Conservation (phyloP, 2,113 vertebrate species). For the Pogona vitticeps region DNA sequence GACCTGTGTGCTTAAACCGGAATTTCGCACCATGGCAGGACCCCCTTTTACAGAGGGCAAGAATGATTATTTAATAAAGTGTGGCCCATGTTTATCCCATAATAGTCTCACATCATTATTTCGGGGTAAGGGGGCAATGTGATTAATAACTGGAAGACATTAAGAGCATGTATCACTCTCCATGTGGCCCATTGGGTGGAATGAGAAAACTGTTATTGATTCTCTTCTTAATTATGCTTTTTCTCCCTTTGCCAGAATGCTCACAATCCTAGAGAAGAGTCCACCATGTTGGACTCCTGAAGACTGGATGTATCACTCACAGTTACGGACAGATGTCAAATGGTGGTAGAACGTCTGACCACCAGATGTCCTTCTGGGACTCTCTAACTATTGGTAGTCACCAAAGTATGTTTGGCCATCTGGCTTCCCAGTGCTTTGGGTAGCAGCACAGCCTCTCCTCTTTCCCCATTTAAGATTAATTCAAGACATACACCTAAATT, state of each 20-base stretch:
- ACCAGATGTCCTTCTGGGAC: neutral
- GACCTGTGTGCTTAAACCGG: too few species aligned
- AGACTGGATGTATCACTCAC: neutral
- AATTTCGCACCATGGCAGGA: too few species aligned
- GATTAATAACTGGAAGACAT: conserved; percentile 29
- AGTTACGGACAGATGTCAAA: neutral
- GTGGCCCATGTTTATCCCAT: too few species aligned
- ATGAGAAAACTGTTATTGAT: neutral
- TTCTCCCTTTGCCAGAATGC: neutral
- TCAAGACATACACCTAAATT: too few species aligned
- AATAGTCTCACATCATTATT: too few species aligned
- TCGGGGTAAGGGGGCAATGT: too few species aligned
- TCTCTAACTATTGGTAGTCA: neutral
- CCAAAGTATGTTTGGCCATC: too few species aligned
- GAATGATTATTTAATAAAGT: too few species aligned
- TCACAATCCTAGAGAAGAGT: neutral
- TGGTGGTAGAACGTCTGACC: too few species aligned
- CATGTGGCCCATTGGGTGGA: neutral
- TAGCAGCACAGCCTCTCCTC: neutral
- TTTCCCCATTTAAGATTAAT: neutral
- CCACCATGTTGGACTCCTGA: too few species aligned
- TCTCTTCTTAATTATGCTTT: neutral
- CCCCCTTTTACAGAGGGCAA: too few species aligned
- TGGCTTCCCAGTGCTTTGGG: neutral
- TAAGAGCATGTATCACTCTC: neutral